A percentile compares a stretch with the other conserved stretches of the same genome.
Conservation (phyloP, 2,888 invertebrate species). For the Leptopterna dolabrata region DNA sequence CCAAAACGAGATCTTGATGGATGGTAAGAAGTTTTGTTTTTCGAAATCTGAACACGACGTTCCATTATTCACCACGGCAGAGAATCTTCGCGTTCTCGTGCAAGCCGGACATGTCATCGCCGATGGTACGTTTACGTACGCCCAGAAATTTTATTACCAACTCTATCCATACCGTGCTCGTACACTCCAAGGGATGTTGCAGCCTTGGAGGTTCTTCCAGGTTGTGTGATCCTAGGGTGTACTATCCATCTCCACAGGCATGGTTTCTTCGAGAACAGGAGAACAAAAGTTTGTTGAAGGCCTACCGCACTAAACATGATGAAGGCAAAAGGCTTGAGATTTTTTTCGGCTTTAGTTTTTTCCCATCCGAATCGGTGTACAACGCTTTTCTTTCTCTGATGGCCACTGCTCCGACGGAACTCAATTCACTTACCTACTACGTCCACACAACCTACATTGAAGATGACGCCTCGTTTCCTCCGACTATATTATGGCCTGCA, state of each 20-base stretch:
- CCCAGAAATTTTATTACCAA: no score
- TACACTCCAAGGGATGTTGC: no score
- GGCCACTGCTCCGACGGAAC: conserved; percentile 11
- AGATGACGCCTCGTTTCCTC: no score
- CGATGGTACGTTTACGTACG: no score
- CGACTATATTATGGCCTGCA: no score
- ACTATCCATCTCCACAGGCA: conserved; percentile 19
- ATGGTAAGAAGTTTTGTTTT: not conserved
- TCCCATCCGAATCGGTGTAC: no score
- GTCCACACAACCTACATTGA: not conserved
- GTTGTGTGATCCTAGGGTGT: not conserved
- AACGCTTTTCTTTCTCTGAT: no score
- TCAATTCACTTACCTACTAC: not conserved
- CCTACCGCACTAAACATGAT: not conserved
- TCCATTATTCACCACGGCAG: not conserved
- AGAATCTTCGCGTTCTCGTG: no score
- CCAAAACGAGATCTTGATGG: not conserved
- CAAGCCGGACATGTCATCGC: no score
- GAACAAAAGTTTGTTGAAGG: conserved; percentile 9
- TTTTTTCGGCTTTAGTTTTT: conserved; percentile 26
- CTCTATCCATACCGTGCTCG: no score
- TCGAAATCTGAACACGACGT: not conserved
- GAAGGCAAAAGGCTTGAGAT: not conserved
- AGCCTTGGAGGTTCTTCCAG: not conserved
- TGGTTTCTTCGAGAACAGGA: conserved; percentile 1